Percentiles rank a stretch among this genome's conserved stretches.
Conservation (phyloP, 2,797 vertebrate genomes). For the Hypotaenidia okinawae region DNA sequence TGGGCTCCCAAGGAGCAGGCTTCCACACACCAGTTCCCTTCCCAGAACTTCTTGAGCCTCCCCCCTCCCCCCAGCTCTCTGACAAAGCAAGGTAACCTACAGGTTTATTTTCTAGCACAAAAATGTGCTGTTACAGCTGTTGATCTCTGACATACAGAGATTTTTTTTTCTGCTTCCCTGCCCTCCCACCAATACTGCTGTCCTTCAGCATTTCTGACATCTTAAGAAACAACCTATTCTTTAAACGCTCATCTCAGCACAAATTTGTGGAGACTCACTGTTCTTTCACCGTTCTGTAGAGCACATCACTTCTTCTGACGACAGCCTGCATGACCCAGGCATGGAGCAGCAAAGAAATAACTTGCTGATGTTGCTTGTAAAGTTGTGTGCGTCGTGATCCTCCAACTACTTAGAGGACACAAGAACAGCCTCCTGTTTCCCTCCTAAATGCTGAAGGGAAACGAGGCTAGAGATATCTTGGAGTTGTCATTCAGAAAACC, state of each 20-base stretch:
- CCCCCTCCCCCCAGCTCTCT: neutral
- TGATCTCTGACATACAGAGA: neutral
- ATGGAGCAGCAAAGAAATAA: constrained; percentile 13
- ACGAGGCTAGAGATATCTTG: neutral
- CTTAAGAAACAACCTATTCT: neutral
- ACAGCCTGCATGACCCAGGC: neutral
- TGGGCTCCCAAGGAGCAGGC: neutral
- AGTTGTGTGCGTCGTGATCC: neutral
- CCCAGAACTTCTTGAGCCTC: neutral
- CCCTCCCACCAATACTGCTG: neutral
- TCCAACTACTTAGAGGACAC: neutral
- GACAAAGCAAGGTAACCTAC: neutral
- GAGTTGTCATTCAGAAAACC: neutral
- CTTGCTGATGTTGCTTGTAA: neutral
- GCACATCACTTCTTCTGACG: neutral
- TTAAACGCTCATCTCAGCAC: constrained; percentile 14
- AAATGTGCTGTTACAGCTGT: neutral
- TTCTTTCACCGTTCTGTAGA: constrained; percentile 10
- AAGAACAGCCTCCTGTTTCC: neutral
- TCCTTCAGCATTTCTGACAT: constrained; percentile 12
- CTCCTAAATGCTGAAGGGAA: neutral
- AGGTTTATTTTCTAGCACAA: neutral
- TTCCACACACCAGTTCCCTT: fast-evolving
- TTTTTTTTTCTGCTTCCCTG: neutral
- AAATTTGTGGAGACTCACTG: neutral